A percentile compares a stretch with the other conserved stretches of the same genome.
These are phyloP conservation scores for Gryllus bimaculatus DNA, from an alignment of 1,140 invertebrate genomes.

Conservation along the genomic window DNA sequence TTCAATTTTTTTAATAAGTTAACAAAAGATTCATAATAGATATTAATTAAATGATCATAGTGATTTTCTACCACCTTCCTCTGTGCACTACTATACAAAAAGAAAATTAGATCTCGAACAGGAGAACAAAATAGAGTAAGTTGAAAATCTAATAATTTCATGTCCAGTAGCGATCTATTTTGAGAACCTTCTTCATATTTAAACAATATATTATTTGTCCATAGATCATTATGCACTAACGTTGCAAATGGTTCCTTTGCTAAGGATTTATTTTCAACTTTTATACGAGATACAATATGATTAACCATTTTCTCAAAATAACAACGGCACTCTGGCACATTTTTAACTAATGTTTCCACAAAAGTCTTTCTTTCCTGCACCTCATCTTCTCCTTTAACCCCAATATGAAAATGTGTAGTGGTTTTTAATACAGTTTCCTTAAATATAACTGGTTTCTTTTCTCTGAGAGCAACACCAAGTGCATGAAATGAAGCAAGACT, in stretches of 20 bases:
- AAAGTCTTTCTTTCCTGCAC: neutral
- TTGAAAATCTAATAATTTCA: slow-evolving; percentile 22
- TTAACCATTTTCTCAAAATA: slow-evolving; percentile 5
- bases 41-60: slow-evolving; percentile 8
- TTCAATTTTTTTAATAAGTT: slow-evolving; percentile 1
- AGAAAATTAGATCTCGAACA: slow-evolving; percentile 15
- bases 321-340: neutral
- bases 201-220: slow-evolving; percentile 22
- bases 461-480: slow-evolving; percentile 7
- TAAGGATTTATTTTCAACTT: neutral
- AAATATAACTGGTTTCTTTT: slow-evolving; percentile 14
- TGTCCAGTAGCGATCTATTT: neutral
- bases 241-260: slow-evolving; percentile 20
- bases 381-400: neutral
- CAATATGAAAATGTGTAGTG: neutral
- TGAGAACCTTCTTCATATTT: slow-evolving; percentile 2
- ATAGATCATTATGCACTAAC: slow-evolving; percentile 18
- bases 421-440: slow-evolving; percentile 7
- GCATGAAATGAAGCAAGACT: slow-evolving; percentile 14
- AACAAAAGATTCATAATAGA: slow-evolving; percentile 16
- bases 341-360: neutral
- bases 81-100: slow-evolving; percentile 17
- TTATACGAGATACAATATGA: neutral
- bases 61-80: neutral
- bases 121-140: slow-evolving; percentile 16